phyloP scores from a whole-genome alignment of 1,140 invertebrate genomes.

The Drosophila seguyi region DNA sequence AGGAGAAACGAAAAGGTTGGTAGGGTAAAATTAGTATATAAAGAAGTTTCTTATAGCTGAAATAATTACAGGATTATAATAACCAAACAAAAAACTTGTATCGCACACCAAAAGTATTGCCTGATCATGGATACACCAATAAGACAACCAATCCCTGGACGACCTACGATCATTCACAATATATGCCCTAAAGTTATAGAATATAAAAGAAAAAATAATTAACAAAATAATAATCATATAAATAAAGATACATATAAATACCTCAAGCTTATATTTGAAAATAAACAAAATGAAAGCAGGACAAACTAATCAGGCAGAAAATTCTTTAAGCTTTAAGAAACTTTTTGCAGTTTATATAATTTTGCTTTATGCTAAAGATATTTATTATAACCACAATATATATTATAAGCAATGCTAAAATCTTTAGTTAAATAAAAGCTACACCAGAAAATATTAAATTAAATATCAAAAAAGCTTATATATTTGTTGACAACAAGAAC shows the following conservation, averaged over 20 bases:
- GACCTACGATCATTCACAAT: slow-evolving; percentile 54
- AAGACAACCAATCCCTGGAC: slow-evolving; percentile 50
- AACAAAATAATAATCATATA: background rate
- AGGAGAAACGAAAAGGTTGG: slow-evolving; percentile 62
- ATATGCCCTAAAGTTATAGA: slow-evolving; percentile 48
- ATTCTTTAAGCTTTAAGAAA: background rate
- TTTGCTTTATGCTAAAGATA: background rate
- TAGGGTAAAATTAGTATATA: background rate
- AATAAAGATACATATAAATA: background rate
- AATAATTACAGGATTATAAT: slow-evolving; percentile 50
- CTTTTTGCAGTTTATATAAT: background rate
- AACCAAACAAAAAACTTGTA: slow-evolving; percentile 65
- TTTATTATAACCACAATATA: background rate
- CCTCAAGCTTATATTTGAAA: background rate
- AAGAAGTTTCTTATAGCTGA: background rate
- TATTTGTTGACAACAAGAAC: background rate
- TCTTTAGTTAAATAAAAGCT: too few species aligned
- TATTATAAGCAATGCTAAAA: too few species aligned
- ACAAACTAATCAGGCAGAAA: background rate
- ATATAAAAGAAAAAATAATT: background rate
- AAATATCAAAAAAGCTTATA: too few species aligned
- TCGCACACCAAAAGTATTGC: slow-evolving; percentile 62
- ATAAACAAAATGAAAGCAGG: background rate
- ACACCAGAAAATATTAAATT: background rate
- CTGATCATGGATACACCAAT: slow-evolving; percentile 45